These are phyloP conservation scores for Disparrhopalites patrizii DNA, from an alignment of 2,888 invertebrate species.

Conservation along the genomic window DNA sequence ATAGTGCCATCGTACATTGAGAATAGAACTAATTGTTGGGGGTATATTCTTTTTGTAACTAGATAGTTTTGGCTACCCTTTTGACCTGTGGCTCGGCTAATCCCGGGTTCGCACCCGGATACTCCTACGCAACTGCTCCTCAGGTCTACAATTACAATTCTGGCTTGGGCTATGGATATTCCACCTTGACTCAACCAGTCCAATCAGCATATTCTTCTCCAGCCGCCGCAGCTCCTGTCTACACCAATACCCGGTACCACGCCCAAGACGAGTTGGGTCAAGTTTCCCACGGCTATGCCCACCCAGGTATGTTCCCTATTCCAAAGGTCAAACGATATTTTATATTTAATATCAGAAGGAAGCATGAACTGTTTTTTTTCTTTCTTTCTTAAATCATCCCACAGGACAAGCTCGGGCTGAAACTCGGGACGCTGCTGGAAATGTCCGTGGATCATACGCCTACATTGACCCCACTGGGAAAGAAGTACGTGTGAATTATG, in stretches of 20 bases:
- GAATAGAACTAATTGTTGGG: no score
- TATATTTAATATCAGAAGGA: not conserved
- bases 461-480: constrained; percentile 55
- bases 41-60: no score
- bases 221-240: constrained; percentile 34
- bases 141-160: not conserved
- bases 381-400: not conserved
- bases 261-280: constrained; percentile 60
- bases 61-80: constrained; percentile 44
- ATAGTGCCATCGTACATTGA: no score
- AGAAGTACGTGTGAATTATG: constrained; percentile 52
- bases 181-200: constrained; percentile 7
- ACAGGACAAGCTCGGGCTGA: constrained; percentile 43
- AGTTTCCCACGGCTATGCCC: constrained; percentile 47
- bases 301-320: constrained; percentile 12
- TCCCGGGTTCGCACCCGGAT: constrained; percentile 17
- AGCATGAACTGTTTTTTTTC: not conserved
- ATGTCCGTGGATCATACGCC: constrained; percentile 49
- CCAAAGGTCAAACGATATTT: not conserved
- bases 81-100: constrained; percentile 39
- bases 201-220: constrained; percentile 11
- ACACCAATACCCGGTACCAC: constrained; percentile 53
- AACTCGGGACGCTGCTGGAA: constrained; percentile 47
- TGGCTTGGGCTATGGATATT: not conserved
- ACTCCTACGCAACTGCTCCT: not conserved